Conservation (phyloP, 2,113 vertebrate species). For the Pachypanchax playfairii region DNA sequence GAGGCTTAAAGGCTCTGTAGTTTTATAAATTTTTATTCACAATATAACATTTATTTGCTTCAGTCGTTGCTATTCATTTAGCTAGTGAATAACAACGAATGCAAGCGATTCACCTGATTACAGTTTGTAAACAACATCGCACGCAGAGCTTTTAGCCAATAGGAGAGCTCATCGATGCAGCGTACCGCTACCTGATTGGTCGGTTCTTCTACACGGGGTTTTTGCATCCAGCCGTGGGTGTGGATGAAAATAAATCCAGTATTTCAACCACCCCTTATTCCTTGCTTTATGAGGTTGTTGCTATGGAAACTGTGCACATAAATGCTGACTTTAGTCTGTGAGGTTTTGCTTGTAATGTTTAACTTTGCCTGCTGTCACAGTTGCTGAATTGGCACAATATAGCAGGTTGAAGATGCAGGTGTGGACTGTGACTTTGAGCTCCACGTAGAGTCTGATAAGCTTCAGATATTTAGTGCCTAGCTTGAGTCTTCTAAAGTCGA, state of each 20-base stretch:
- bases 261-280: not conserved
- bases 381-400: slow-evolving; percentile 41
- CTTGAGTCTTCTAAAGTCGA: slow-evolving; percentile 24
- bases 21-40: not conserved
- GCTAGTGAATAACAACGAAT: not conserved
- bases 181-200: slow-evolving; percentile 59
- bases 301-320: not conserved
- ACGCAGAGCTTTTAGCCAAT: slow-evolving; percentile 58
- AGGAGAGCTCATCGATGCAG: slow-evolving; percentile 31
- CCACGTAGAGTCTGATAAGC: slow-evolving; percentile 26
- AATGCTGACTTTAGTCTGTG: not conserved
- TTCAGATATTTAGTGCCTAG: slow-evolving; percentile 12
- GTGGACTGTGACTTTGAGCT: slow-evolving; percentile 66
- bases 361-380: slow-evolving; percentile 38
- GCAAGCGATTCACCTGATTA: not conserved
- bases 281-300: not conserved
- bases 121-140: slow-evolving; percentile 67
- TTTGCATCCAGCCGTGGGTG: not conserved
- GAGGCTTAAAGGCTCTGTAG: not conserved
- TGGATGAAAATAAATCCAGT: not conserved
- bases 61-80: not conserved
- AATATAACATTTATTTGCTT: not conserved
- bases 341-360: slow-evolving; percentile 67
- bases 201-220: rapidly evolving
- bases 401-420: slow-evolving; percentile 57